Evolutionary conservation across 2,797 vertebrate species (phyloP).

Genomic region (Eulemur rubriventer): DNA sequence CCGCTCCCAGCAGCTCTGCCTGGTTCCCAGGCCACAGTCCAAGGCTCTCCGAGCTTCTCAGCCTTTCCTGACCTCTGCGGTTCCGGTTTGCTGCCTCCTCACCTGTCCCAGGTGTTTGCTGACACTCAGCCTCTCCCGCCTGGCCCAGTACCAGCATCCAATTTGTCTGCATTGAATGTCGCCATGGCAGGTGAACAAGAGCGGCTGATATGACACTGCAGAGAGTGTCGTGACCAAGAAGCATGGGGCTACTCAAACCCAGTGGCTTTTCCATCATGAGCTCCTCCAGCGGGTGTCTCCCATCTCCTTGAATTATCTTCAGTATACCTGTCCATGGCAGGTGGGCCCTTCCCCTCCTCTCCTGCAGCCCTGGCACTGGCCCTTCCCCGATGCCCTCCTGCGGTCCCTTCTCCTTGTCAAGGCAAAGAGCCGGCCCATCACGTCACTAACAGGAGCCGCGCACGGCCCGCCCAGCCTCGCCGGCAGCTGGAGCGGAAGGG

Average conservation of each 20-base stretch:
- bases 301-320: background rate
- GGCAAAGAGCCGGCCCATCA: background rate
- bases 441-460: background rate
- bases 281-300: background rate
- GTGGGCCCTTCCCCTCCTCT: background rate
- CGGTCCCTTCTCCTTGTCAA: background rate
- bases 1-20: rapidly evolving
- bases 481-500: background rate
- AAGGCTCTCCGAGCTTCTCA: rapidly evolving
- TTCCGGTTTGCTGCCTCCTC: rapidly evolving
- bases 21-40: background rate
- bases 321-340: background rate
- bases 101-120: rapidly evolving
- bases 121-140: rapidly evolving
- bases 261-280: background rate
- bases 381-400: background rate
- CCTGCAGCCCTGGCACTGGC: background rate
- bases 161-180: rapidly evolving
- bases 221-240: background rate
- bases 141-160: background rate
- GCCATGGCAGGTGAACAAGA: rapidly evolving
- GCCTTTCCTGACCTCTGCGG: too few species aligned
- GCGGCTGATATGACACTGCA: rapidly evolving
- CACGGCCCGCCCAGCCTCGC: background rate
- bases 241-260: rapidly evolving